These are phyloP conservation scores for Chromoteleia sp. DNA, from an alignment of 2,888 invertebrate genomes.

Conservation along the genomic window DNA sequence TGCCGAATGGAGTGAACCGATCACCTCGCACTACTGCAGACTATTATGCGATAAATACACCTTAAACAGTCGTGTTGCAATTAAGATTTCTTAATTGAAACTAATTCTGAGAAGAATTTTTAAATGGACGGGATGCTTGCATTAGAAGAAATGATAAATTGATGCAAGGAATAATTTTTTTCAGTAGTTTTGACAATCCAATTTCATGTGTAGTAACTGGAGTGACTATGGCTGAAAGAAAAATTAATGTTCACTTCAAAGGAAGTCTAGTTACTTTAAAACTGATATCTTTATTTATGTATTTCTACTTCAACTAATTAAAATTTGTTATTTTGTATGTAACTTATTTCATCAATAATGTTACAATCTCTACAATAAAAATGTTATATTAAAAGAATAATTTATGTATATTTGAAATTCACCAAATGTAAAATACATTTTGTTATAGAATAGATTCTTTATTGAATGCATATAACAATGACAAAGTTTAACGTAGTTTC, in stretches of 20 bases:
- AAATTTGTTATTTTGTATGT: too few species aligned
- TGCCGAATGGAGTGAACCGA: conserved; percentile 44
- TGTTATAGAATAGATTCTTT: too few species aligned
- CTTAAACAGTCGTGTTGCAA: conserved; percentile 41
- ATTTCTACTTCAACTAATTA: too few species aligned
- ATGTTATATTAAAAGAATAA: too few species aligned
- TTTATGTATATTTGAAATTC: too few species aligned
- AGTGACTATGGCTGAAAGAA: not conserved
- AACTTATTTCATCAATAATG: too few species aligned
- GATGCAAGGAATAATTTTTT: conserved; percentile 18
- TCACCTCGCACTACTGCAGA: conserved; percentile 14
- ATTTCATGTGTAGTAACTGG: not conserved
- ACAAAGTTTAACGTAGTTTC: too few species aligned
- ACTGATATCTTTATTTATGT: too few species aligned
- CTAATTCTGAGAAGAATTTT: not conserved
- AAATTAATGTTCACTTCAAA: not conserved
- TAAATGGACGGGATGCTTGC: not conserved
- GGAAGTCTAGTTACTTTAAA: too few species aligned
- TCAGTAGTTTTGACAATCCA: conserved; percentile 13
- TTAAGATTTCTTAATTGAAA: conserved; percentile 54
- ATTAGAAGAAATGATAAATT: conserved; percentile 34
- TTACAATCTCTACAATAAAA: too few species aligned
- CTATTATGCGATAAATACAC: conserved; percentile 33
- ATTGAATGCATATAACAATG: too few species aligned
- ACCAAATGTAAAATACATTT: too few species aligned